phyloP scores from a whole-genome alignment of 23 tunicate genomes.

The Phallusia fumigata region DNA sequence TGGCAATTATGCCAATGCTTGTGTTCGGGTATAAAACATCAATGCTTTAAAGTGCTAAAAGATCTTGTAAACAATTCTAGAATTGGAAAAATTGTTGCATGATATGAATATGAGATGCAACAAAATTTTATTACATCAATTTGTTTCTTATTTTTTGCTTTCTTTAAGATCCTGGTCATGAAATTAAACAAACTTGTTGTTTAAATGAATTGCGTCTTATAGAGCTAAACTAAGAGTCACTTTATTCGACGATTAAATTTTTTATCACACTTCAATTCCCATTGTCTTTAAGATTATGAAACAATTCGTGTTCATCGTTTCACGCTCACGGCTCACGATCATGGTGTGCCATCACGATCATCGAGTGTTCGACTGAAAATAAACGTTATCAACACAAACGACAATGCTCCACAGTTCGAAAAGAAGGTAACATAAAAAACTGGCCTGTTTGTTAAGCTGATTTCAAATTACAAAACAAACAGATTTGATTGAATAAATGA shows the following conservation, averaged over 20 bases:
- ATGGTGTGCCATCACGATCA: constrained; percentile 34
- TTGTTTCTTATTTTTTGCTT: neutral
- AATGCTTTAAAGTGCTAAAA: neutral
- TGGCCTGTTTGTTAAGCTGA: no score
- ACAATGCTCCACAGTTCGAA: constrained; percentile 62
- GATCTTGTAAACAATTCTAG: neutral
- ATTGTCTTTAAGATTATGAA: constrained; percentile 74
- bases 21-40: no score
- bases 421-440: constrained; percentile 21
- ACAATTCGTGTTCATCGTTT: constrained; percentile 15
- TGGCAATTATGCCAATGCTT: no score
- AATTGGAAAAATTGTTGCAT: neutral
- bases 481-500: no score
- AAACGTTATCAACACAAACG: constrained; percentile 55
- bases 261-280: no score
- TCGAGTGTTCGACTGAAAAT: constrained; percentile 28
- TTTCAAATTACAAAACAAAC: no score
- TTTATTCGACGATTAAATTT: no score
- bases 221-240: neutral
- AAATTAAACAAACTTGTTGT: neutral
- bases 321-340: constrained; percentile 43
- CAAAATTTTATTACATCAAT: neutral
- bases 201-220: no score
- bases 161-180: neutral
- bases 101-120: no score